phyloP scores from a whole-genome alignment of 1,140 invertebrate species.

The Macrobrachium nipponense region DNA sequence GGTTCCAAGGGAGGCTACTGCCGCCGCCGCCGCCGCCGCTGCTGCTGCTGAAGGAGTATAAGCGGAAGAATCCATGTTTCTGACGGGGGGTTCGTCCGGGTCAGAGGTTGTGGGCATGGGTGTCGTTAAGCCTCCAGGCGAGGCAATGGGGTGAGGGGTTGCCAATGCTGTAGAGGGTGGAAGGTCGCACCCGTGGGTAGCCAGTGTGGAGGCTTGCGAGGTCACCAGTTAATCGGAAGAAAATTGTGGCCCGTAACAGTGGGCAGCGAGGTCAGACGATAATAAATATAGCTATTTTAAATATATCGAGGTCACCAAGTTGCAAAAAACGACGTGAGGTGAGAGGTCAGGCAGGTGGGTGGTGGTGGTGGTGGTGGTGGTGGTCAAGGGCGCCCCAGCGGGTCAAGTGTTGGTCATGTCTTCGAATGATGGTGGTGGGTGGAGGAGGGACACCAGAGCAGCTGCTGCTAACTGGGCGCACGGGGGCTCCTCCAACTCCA shows the following conservation, averaged over 20 bases:
- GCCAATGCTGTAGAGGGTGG: conserved; percentile 44
- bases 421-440: conserved; percentile 45
- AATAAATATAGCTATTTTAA: not conserved
- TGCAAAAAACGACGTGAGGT: conserved; percentile 57
- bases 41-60: conserved; percentile 35
- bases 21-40: no score
- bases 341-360: not conserved
- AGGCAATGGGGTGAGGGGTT: conserved; percentile 57
- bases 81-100: conserved; percentile 51
- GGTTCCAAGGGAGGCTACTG: conserved; percentile 27
- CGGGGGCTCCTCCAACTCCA: no score
- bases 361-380: no score
- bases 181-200: conserved; percentile 61
- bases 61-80: conserved; percentile 56
- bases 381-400: conserved; percentile 45
- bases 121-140: conserved; percentile 55
- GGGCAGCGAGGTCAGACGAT: conserved; percentile 59
- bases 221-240: conserved; percentile 56
- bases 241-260: conserved; percentile 36
- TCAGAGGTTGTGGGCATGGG: conserved; percentile 59
- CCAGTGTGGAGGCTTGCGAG: conserved; percentile 61
- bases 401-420: conserved; percentile 61
- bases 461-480: no score
- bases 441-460: conserved; percentile 37
- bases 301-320: conserved; percentile 56